Evolutionary conservation across 1,140 invertebrate genomes (phyloP).

Genomic region (Zaprionus taronus): DNA sequence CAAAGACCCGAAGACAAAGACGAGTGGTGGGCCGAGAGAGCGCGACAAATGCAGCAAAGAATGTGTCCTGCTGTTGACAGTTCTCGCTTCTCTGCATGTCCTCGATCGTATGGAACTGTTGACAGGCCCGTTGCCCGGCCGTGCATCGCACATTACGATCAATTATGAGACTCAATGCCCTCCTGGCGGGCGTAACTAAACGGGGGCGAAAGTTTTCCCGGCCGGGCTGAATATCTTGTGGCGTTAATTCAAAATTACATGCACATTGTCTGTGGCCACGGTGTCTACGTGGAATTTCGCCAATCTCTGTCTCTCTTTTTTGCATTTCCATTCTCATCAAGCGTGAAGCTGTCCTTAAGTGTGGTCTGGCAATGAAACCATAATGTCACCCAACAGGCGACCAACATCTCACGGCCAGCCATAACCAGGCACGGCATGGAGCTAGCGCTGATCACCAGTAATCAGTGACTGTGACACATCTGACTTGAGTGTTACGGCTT

Average conservation of each 20-base stretch:
- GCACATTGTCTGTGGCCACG: conserved; percentile 69
- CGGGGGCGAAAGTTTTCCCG: conserved; percentile 42
- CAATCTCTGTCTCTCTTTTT: conserved; percentile 18
- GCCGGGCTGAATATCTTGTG: conserved; percentile 56
- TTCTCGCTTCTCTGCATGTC: conserved; percentile 1
- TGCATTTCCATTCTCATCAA: conserved; percentile 11
- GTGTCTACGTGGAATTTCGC: conserved; percentile 66
- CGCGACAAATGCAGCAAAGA: conserved; percentile 54
- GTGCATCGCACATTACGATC: conserved; percentile 79
- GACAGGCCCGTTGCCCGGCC: conserved; percentile 54
- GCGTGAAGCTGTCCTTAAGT: conserved; percentile 75
- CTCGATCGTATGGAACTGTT: conserved; percentile 42
- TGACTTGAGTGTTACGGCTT: conserved; percentile 19
- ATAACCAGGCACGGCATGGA: conserved; percentile 27
- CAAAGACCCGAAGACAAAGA: conserved; percentile 12
- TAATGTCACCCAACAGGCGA: conserved; percentile 75
- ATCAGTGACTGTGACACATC: conserved; percentile 42
- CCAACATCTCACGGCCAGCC: conserved; percentile 20
- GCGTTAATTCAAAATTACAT: conserved; percentile 82
- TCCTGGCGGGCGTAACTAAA: conserved; percentile 75
- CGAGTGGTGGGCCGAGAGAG: conserved; percentile 41
- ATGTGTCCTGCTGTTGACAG: conserved; percentile 60
- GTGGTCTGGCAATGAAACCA: conserved; percentile 81
- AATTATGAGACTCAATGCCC: conserved; percentile 78
- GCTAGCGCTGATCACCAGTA: conserved; percentile 42